A percentile compares a stretch with the other conserved stretches of the same genome.
These are phyloP conservation scores for Neolamprologus caudopunctatus DNA, from an alignment of 2,113 vertebrate species.

Conservation along the genomic window DNA sequence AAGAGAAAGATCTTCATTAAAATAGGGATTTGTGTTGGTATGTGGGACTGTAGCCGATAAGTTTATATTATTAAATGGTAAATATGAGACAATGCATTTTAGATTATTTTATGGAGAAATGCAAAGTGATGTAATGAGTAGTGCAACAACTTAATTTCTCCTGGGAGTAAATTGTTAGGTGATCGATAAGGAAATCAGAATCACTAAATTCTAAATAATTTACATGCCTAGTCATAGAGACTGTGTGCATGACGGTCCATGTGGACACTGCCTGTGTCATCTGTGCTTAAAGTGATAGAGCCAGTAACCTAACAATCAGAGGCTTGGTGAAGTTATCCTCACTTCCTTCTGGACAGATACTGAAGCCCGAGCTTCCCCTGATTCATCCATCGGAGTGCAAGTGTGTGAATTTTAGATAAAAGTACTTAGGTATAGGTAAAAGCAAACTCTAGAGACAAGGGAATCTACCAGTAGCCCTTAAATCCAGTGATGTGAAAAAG, in stretches of 20 bases:
- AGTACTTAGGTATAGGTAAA: not conserved
- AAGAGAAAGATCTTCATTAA: constrained; percentile 27
- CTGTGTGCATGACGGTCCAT: not conserved
- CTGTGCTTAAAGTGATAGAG: not conserved
- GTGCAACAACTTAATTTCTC: not conserved
- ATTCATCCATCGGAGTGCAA: not conserved
- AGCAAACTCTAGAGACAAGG: not conserved
- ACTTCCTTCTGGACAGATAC: not conserved
- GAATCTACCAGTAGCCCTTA: not conserved
- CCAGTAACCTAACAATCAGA: not conserved
- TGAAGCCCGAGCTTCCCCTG: not conserved
- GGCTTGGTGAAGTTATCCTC: not conserved
- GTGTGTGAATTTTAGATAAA: not conserved
- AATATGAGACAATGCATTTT: not conserved
- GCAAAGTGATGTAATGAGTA: not conserved
- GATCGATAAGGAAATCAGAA: not conserved
- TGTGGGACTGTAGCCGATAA: not conserved
- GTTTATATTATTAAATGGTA: not conserved
- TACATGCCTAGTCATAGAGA: not conserved
- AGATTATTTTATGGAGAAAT: not conserved
- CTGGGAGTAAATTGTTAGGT: not conserved
- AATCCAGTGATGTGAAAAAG: not conserved
- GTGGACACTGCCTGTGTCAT: not conserved
- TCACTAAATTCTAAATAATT: not conserved
- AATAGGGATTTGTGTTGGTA: not conserved